Base-by-base conservation (phyloP, 2,888 invertebrate species). In the Melinopterus prodromus region DNA sequence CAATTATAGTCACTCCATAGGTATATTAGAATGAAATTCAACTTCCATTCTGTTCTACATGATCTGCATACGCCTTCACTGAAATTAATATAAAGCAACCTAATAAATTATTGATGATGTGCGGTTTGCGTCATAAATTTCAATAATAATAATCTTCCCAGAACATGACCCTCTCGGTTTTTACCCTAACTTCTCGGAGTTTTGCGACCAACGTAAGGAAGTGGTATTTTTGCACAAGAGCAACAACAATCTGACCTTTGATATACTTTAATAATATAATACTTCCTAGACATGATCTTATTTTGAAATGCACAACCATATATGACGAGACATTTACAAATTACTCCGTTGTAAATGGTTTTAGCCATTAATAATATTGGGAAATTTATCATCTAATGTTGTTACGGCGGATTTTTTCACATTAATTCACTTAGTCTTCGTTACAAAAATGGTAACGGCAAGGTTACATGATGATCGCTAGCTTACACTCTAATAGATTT, bases 51-150 rank as follows among this genome's bases (percentile, higher is more conserved):
- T 53, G 53, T 7, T 53, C 53, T 53, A 53, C 12, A 53, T 53
- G 53, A 53, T 53, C 53, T 2, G 53, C 53, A 53, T 53, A 53
- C 53, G 53, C 53, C 53, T 53, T 53, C 12, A 53, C 5, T 53
- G 1, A 53, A 53, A 53, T 53, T 53, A 53, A 53, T 53, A 53
- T 53, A 53, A 53, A 53, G 53, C 53, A 53, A 53, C 12, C 53
- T 53, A 53, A 53, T 53, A 53, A 53, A 53, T 53, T 53, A 53
- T 53, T 53, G 53, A 53, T 53, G 53, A 53, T 53, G 53, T 53
- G 53, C 53, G 53, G 53, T 7, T 53, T 53, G 53, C 53, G 53
- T 53, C 53, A 53, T 53, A 7, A 53, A 53, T 53, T 53, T 7
- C 53, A 9, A 53, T 53, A 53, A 53, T 53, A 53, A 9, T 26